phyloP scores from a whole-genome alignment of 2,113 vertebrate genomes.

The Phocoena sinus region DNA sequence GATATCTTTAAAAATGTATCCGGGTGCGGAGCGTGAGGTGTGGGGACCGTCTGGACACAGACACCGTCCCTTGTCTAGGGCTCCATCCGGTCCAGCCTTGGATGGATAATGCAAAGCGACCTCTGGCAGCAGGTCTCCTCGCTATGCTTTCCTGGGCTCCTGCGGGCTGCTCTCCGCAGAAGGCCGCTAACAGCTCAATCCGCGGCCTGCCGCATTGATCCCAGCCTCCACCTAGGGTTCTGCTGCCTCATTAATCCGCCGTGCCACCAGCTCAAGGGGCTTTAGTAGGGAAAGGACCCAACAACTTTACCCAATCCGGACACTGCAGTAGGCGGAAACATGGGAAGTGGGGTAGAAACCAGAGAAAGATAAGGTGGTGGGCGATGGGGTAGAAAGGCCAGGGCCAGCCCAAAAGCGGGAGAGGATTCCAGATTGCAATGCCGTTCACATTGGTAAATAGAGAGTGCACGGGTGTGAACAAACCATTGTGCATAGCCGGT shows the following conservation, averaged over 20 bases:
- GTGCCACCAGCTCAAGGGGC: not conserved
- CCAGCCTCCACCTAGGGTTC: not conserved
- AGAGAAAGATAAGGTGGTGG: not conserved
- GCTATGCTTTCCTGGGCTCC: not conserved
- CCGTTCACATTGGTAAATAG: not conserved
- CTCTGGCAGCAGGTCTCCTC: not conserved
- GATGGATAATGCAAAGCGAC: not conserved
- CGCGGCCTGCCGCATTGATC: not conserved
- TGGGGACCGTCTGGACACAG: not conserved
- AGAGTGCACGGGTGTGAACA: not conserved
- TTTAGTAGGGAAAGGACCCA: not conserved
- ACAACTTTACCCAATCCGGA: not conserved
- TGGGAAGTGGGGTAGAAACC: not conserved
- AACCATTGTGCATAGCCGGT: not conserved
- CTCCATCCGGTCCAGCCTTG: not conserved
- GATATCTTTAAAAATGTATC: not conserved
- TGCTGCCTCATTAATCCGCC: not conserved
- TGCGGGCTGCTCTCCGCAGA: not conserved
- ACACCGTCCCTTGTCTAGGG: not conserved
- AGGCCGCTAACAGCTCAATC: slow-evolving; percentile 43
- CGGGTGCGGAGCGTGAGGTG: fast-evolving
- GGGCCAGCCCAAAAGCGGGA: not conserved
- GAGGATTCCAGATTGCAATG: not conserved
- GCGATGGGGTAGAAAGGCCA: not conserved
- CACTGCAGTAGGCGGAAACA: not conserved